Percentiles rank a stretch among this genome's conserved stretches.
Conservation (phyloP, 2,888 invertebrate genomes). For the Melitaea athalia region DNA sequence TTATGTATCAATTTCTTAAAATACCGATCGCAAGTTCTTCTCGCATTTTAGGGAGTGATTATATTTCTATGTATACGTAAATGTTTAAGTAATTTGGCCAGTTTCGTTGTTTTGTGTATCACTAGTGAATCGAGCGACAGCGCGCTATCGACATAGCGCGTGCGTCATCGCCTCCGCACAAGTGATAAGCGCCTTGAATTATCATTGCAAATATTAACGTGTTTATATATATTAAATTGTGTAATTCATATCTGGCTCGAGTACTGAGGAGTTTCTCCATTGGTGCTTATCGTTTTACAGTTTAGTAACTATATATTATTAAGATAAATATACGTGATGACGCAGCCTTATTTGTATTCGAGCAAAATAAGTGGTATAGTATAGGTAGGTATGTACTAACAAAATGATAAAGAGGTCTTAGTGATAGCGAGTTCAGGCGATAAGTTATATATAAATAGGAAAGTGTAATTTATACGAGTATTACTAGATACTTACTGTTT, state of each 20-base stretch:
- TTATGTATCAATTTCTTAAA: neutral
- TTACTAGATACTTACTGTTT: neutral
- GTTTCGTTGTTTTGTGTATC: constrained; percentile 44
- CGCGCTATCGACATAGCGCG: constrained; percentile 64
- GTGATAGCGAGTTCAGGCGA: constrained; percentile 74
- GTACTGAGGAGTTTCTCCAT: constrained; percentile 63
- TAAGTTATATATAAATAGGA: constrained; percentile 69
- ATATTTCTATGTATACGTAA: neutral
- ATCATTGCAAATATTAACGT: constrained; percentile 81
- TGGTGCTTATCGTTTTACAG: constrained; percentile 57
- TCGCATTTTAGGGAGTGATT: neutral
- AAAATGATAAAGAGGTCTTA: constrained; percentile 74
- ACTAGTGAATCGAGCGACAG: constrained; percentile 56
- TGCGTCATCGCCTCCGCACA: constrained; percentile 79
- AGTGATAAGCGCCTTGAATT: constrained; percentile 78
- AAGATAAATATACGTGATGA: constrained; percentile 56
- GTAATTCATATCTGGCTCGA: constrained; percentile 58
- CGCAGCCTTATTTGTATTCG: constrained; percentile 60
- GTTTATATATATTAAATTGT: constrained; percentile 55
- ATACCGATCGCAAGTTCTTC: neutral
- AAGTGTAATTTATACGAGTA: constrained; percentile 59
- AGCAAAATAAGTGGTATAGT: constrained; percentile 47
- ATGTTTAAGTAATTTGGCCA: constrained; percentile 1
- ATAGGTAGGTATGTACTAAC: too few species aligned
- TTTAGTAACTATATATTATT: constrained; percentile 53